phyloP scores from a whole-genome alignment of 2,113 vertebrate species.

The Zapus hudsonius region DNA sequence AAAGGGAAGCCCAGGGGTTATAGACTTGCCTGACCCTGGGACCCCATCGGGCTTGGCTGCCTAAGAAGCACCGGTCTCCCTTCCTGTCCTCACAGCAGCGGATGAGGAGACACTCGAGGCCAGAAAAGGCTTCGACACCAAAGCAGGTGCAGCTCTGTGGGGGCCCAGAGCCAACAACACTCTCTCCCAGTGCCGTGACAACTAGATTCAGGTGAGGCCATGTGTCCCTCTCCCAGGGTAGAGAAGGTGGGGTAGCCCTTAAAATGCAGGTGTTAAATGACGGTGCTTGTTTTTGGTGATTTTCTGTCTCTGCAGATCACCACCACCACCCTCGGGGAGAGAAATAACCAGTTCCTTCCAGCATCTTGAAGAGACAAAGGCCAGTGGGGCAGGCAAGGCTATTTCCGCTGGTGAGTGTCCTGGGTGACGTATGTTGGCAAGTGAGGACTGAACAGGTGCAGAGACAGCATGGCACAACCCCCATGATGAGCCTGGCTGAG shows the following conservation, averaged over 20 bases:
- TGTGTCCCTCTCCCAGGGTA: fast-evolving
- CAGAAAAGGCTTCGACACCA: fast-evolving
- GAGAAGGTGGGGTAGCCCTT: fast-evolving
- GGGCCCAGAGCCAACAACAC: fast-evolving
- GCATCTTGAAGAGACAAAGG: fast-evolving
- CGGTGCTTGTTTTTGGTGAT: fast-evolving
- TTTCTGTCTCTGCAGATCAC: neutral
- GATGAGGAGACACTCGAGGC: neutral
- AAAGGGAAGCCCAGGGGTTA: neutral
- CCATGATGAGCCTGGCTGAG: neutral
- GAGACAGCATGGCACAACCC: neutral
- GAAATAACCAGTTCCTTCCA: fast-evolving
- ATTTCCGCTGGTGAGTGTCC: slow-evolving; percentile 11
- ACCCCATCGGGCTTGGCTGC: fast-evolving
- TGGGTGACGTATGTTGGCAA: neutral
- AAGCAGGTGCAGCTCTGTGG: fast-evolving
- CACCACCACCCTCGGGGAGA: neutral
- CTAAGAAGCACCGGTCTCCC: fast-evolving
- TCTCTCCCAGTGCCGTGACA: fast-evolving
- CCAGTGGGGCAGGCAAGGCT: fast-evolving
- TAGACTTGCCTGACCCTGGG: neutral
- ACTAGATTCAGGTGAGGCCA: neutral
- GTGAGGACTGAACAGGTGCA: neutral
- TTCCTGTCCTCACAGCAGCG: neutral
- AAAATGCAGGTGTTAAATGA: fast-evolving